A percentile compares a stretch with the other conserved stretches of the same genome.
These are phyloP conservation scores for Trigoniulus corallinus DNA, from an alignment of 1,140 invertebrate genomes.

Conservation along the genomic window DNA sequence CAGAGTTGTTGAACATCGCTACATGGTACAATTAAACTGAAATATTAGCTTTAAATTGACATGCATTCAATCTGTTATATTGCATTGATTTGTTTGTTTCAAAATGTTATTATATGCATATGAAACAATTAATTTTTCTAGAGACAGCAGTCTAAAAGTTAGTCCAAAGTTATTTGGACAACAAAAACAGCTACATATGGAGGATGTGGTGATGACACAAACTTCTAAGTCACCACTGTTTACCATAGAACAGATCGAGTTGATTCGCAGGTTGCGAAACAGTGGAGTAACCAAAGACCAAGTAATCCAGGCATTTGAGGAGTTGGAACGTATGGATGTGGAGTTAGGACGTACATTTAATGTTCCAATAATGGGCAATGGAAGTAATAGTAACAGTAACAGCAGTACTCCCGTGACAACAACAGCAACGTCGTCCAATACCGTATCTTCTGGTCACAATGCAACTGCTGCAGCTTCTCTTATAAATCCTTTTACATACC, in stretches of 20 bases:
- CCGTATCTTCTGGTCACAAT: conserved; percentile 1
- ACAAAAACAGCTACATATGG: too few species aligned
- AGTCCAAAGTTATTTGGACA: too few species aligned
- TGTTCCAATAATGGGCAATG: conserved; percentile 4
- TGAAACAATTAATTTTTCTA: too few species aligned
- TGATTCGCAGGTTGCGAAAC: conserved; percentile 25
- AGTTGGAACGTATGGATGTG: conserved; percentile 23
- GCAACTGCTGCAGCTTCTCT: not conserved
- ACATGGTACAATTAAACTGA: too few species aligned
- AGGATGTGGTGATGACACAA: not conserved
- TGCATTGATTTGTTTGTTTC: too few species aligned
- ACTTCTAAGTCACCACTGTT: conserved; percentile 14
- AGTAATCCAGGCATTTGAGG: conserved; percentile 25
- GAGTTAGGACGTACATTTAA: conserved; percentile 14
- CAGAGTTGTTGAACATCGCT: too few species aligned
- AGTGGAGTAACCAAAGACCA: conserved; percentile 28
- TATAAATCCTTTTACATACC: conserved; percentile 4
- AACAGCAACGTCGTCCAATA: not conserved
- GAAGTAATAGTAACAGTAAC: not conserved
- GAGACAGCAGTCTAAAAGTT: too few species aligned
- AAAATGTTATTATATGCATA: too few species aligned
- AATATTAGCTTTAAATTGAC: too few species aligned
- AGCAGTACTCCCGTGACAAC: not conserved
- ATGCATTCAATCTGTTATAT: too few species aligned
- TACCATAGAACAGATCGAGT: conserved; percentile 28